Conservation (phyloP, 2,888 invertebrate genomes). For the Homarus gammarus region DNA sequence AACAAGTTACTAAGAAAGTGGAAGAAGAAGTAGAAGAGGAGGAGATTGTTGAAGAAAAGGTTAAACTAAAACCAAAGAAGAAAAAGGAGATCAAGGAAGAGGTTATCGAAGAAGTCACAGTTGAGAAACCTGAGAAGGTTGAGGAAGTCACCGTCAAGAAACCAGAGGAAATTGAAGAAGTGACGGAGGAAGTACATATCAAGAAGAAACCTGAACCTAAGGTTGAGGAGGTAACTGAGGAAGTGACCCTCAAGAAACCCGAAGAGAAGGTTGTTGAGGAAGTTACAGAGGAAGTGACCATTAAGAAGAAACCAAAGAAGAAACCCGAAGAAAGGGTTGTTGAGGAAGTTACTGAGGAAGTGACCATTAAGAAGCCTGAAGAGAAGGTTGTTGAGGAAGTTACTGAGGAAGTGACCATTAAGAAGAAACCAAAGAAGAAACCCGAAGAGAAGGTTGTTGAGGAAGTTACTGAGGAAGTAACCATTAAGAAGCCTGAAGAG, state of each 20-base stretch:
- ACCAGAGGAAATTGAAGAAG: slow-evolving; percentile 75
- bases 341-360: slow-evolving; percentile 74
- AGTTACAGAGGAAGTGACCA: slow-evolving; percentile 77
- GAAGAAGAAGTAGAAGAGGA: slow-evolving; percentile 29
- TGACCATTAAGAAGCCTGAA: slow-evolving; percentile 33
- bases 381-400: slow-evolving; percentile 76
- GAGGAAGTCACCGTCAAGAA: slow-evolving; percentile 76
- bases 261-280: slow-evolving; percentile 73
- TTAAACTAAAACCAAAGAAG: slow-evolving; percentile 47
- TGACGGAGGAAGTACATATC: slow-evolving; percentile 77
- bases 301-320: no score
- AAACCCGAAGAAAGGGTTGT: slow-evolving; percentile 79
- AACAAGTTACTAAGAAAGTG: slow-evolving; percentile 15
- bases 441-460: slow-evolving; percentile 74
- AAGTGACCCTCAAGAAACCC: slow-evolving; percentile 52
- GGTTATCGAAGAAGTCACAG: slow-evolving; percentile 47
- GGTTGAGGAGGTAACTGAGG: slow-evolving; percentile 76
- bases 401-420: slow-evolving; percentile 77
- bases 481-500: slow-evolving; percentile 78
- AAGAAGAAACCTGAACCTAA: no score
- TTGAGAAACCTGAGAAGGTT: slow-evolving; percentile 75
- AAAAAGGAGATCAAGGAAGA: slow-evolving; percentile 22
- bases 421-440: slow-evolving; percentile 76
- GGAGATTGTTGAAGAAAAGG: slow-evolving; percentile 27
- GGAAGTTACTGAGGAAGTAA: slow-evolving; percentile 77